phyloP scores from a whole-genome alignment of 2,113 vertebrate species.

The Heterotis niloticus region DNA sequence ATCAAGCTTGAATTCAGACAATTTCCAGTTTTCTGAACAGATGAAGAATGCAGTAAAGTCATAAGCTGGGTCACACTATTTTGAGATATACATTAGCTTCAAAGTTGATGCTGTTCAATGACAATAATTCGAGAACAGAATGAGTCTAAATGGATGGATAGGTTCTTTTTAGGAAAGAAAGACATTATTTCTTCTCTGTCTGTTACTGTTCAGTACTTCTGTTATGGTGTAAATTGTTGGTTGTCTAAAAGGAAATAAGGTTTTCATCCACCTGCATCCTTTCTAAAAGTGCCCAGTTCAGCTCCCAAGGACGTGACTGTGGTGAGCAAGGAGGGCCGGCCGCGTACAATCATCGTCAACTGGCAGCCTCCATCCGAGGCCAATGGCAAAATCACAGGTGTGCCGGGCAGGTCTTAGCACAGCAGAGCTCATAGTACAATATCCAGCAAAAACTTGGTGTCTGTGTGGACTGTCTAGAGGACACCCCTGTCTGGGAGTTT shows the following conservation, averaged over 20 bases:
- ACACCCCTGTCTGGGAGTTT: neutral
- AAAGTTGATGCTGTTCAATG: too few species aligned
- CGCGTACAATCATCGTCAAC: conserved; percentile 94
- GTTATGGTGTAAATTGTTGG: too few species aligned
- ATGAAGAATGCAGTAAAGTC: too few species aligned
- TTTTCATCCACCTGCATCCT: neutral
- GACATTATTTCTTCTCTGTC: too few species aligned
- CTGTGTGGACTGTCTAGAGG: too few species aligned
- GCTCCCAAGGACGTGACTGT: conserved; percentile 96
- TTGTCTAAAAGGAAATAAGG: too few species aligned
- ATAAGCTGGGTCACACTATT: too few species aligned
- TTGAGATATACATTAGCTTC: too few species aligned
- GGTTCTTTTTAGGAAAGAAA: neutral
- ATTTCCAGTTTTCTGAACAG: too few species aligned
- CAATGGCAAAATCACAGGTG: conserved; percentile 94
- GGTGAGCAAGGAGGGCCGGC: conserved; percentile 96
- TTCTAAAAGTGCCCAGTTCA: conserved; percentile 80
- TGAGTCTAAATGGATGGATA: neutral
- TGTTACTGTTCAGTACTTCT: too few species aligned
- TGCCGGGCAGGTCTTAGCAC: neutral
- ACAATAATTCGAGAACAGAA: neutral
- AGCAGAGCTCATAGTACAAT: neutral
- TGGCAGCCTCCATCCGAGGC: conserved; percentile 99
- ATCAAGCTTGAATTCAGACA: too few species aligned
- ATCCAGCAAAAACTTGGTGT: neutral